Evolutionary conservation across 2,888 invertebrate species (phyloP), one percentile per base, ranked within the genome.

Genomic region (Heliconius hortense): DNA sequence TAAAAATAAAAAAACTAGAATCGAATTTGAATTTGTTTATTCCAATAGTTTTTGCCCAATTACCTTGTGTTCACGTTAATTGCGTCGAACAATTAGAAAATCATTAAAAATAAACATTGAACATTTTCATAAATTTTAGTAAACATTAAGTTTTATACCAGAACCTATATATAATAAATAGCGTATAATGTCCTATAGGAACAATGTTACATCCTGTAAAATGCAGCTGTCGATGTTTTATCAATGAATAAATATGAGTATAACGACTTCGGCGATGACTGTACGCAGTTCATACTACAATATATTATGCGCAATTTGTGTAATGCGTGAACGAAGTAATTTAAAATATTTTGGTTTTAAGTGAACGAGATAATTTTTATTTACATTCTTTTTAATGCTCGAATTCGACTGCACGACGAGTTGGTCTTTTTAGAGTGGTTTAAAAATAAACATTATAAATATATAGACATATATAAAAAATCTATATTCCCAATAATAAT

Each of bases 181-280:
- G 48, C 15, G 18, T 70, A 8, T 24, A 59, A 43, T 11, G 26
- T 62, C 39, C 59, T 26, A 71, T 26, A 35, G 13, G 18, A 18
- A 71, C 15, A n/a, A n/a, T 4, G 11, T 28, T 13, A 62, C 71
- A 71, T 71, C 43, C 71, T 60, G 60, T 39, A 39, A 60, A 71
- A 43, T 60, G 71, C 71, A 71, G 28, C 71, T 71, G 71, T 71
- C 71, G 35, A 35, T 60, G 21, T 59, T 66, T 62, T 60, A 71
- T 71, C 71, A 71, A 62, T 69, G 69, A 69, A 69, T 69, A 69
- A 71, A 71, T 60, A 71, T 62, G 71, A 28, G 24, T 60, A 26
- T 26, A 71, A 43, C 71, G 71, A 62, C 60, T 71, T 60, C 62
- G 56, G 21, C 56, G 39, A 71, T 60, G 71, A 71, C 60, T 71